Conservation (phyloP, 1,140 invertebrate species). For the Apis dorsata region DNA sequence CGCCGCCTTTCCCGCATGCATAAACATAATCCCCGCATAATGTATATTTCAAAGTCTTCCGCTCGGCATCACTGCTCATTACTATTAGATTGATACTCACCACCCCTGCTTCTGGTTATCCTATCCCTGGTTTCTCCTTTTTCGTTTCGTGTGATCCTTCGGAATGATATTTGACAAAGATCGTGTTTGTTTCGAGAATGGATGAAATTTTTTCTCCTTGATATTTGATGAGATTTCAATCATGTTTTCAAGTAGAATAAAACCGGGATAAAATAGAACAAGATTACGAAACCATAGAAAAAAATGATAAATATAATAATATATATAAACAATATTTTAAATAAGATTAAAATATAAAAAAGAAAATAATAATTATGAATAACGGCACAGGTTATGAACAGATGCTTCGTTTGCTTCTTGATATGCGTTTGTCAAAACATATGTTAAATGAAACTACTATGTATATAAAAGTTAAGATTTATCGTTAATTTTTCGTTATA, state of each 20-base stretch:
- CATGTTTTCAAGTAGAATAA: no score
- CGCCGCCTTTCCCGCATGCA: slow-evolving; percentile 73
- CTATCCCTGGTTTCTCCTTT: not conserved
- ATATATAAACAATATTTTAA: no score
- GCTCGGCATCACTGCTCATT: slow-evolving; percentile 65
- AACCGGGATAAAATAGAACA: no score
- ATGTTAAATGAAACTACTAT: not conserved
- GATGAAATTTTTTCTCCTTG: not conserved
- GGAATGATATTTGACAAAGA: not conserved
- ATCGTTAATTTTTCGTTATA: no score
- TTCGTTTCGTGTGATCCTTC: not conserved
- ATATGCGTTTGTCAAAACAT: not conserved
- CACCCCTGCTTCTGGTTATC: not conserved
- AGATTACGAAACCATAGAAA: no score
- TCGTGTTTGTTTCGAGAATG: not conserved
- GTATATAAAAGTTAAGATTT: not conserved
- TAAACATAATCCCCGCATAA: slow-evolving; percentile 74
- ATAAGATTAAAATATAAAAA: not conserved
- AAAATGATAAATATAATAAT: no score
- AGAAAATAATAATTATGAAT: not conserved
- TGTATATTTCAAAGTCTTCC: slow-evolving; percentile 76
- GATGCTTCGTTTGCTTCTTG: not conserved
- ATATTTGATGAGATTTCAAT: not conserved
- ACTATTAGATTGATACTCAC: slow-evolving; percentile 70
- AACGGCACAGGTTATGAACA: not conserved